Evolutionary conservation across 2,113 vertebrate genomes (phyloP).

Genomic region (Peromyscus leucopus): DNA sequence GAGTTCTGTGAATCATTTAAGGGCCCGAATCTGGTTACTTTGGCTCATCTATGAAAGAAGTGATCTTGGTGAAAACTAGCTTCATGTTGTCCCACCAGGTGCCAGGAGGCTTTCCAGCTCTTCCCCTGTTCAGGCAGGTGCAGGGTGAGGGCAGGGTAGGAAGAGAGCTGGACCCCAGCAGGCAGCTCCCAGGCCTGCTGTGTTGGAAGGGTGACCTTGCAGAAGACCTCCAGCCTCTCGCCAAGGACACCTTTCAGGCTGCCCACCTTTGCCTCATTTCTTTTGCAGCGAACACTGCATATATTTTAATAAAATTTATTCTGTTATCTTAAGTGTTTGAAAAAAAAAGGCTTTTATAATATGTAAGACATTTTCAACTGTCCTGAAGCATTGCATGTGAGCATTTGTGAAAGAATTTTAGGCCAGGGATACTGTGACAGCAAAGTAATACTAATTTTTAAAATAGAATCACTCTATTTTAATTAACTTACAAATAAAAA

Average conservation of each 20-base stretch:
- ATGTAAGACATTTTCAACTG: conserved; percentile 62
- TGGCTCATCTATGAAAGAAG: background rate
- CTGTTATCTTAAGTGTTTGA: conserved; percentile 40
- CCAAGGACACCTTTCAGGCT: background rate
- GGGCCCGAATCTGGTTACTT: background rate
- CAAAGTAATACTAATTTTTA: conserved; percentile 44
- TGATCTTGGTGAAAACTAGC: conserved; percentile 13
- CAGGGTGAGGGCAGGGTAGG: background rate
- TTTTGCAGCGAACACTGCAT: background rate
- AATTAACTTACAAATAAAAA: background rate
- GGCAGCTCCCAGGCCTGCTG: background rate
- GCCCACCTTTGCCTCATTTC: background rate
- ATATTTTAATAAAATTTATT: conserved; percentile 58
- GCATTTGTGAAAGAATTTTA: conserved; percentile 78
- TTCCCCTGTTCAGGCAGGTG: background rate
- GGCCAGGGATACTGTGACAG: conserved; percentile 78
- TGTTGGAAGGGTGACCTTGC: background rate
- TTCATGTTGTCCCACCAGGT: background rate
- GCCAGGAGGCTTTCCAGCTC: background rate
- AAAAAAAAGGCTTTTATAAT: conserved; percentile 36
- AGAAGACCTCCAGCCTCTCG: background rate
- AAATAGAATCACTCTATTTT: background rate
- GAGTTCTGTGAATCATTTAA: background rate
- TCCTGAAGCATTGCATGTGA: conserved; percentile 64
- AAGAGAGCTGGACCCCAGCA: background rate